Base-by-base conservation (phyloP, 1,140 invertebrate genomes). In the Procambarus virginalis region DNA sequence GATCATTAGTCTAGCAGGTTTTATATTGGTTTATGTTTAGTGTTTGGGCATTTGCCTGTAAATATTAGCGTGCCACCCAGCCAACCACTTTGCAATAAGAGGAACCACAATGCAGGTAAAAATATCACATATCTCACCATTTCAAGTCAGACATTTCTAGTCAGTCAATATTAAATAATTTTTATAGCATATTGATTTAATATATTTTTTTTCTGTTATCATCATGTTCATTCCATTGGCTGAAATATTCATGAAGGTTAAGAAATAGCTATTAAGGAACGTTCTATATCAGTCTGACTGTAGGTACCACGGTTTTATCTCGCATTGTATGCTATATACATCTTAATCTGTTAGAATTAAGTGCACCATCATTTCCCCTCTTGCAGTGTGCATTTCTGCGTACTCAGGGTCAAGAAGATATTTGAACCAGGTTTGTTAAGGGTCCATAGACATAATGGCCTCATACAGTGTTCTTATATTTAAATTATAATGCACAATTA, bases 141-240 rank as follows among this genome's bases (percentile, higher is more conserved):
- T 22, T 73, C n/a, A 73, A 9, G n/a, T 73, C 68, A 34, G 68
- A 73, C 3, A 73, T 73, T n/a, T 73, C 68, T 73, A 73, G 68
- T 73, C 68, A 73, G 68, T 73, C 68, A 73, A 73, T 73, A 34
- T 34, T 73, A 34, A 73, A 73, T 73, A 34, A 73, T 34, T 34
- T 73, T 73, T 10, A 73, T 9, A 73, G 68, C 22, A 73, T 22
- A 6, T 34, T 73, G 22, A 3, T 73, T 34, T 73, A 73, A 20
- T 73, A 6, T 73, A 73, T 73, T 34, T 70, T 5, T 70, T 22
- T 70, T 70, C 4, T 68, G 17, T 17, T 34, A 20, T 73, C 68
- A 34, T 73, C 68, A 73, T 73, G 68, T 73, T 73, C 68, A 73
- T 73, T 73, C 68, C 68, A 73, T 73, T 73, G 68, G 68, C 22